A percentile compares a stretch with the other conserved stretches of the same genome.
These are phyloP conservation scores for Lasioglossum lativentre DNA, from an alignment of 2,888 invertebrate species.

Conservation along the genomic window DNA sequence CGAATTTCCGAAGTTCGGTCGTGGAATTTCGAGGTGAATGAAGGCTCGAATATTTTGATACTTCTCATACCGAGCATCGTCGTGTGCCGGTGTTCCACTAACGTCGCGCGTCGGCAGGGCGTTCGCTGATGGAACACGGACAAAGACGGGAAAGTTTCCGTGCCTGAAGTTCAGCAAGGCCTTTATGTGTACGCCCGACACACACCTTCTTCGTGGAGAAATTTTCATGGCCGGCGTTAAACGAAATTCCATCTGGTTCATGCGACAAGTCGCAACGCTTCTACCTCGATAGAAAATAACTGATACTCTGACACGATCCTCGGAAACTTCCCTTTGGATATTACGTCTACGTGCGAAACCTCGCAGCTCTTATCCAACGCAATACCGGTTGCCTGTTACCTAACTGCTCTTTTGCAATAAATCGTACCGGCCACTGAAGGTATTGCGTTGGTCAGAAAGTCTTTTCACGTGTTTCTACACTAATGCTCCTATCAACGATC, in stretches of 20 bases:
- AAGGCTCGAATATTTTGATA: slow-evolving; percentile 23
- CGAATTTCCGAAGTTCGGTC: background rate
- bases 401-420: background rate
- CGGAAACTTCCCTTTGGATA: background rate
- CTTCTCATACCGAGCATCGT: background rate
- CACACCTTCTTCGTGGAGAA: background rate
- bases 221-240: slow-evolving; percentile 8
- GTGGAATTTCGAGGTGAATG: background rate
- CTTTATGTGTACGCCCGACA: background rate
- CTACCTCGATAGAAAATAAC: background rate
- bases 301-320: background rate
- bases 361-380: background rate
- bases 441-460: background rate
- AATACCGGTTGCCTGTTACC: background rate
- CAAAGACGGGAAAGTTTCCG: slow-evolving; percentile 22
- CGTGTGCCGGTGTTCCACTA: background rate
- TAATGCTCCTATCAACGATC: too few relatives aligned
- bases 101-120: background rate
- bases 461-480: background rate
- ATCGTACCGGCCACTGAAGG: background rate
- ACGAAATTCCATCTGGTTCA: background rate
- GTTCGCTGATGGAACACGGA: slow-evolving; percentile 10
- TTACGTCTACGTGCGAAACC: background rate
- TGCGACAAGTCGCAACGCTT: background rate
- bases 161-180: background rate